Evolutionary conservation across 2,888 invertebrate genomes (phyloP).

Genomic region (Leptinotarsa haldemani): DNA sequence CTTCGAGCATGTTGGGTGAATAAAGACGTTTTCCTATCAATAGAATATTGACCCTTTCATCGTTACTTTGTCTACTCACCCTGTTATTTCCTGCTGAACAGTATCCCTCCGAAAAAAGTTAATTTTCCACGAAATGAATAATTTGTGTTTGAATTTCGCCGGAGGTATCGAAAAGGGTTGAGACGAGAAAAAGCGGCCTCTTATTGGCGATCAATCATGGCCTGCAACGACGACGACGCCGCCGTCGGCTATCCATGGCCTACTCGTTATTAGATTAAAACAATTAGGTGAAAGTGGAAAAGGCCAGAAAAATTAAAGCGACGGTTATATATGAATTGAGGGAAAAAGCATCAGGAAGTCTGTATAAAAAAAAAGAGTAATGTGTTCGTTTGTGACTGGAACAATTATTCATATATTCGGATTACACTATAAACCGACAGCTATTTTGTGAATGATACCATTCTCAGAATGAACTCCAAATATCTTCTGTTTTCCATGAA

Average conservation of each 20-base stretch:
- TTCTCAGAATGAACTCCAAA: too few relatives aligned
- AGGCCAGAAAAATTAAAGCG: conserved; percentile 33
- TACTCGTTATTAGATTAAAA: conserved; percentile 59
- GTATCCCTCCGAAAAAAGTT: conserved; percentile 56
- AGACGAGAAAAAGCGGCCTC: conserved; percentile 36
- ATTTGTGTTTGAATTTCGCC: conserved; percentile 56
- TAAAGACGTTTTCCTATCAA: too few relatives aligned
- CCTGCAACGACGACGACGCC: conserved; percentile 39
- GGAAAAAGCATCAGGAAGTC: neutral
- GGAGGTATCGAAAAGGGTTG: conserved; percentile 58
- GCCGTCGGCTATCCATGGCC: conserved; percentile 35
- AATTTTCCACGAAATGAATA: conserved; percentile 64
- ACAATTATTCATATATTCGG: neutral
- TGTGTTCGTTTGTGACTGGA: neutral
- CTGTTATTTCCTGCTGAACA: neutral
- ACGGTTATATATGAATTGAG: conserved; percentile 32
- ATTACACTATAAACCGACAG: neutral
- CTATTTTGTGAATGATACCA: too few relatives aligned
- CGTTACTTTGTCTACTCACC: neutral
- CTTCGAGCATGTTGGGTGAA: too few relatives aligned
- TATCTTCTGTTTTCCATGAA: too few relatives aligned
- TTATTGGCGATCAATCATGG: conserved; percentile 52
- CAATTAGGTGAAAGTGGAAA: conserved; percentile 55
- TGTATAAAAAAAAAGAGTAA: neutral
- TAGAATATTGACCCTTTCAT: too few relatives aligned